Conservation (phyloP, 2,797 vertebrate genomes). For the Sitta carolinensis region DNA sequence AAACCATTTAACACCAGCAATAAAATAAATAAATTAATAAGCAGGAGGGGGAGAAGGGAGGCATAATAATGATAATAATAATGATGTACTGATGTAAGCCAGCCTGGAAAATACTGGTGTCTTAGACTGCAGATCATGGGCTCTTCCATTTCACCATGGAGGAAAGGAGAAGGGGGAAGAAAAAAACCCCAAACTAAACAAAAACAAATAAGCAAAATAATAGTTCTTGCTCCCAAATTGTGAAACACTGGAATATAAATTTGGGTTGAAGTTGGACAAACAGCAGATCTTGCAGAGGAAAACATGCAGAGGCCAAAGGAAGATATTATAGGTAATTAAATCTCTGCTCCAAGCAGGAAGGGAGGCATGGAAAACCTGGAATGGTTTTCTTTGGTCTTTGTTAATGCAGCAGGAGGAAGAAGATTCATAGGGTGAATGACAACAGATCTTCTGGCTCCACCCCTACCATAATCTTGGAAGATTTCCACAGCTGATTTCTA, state of each 20-base stretch:
- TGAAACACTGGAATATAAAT: neutral
- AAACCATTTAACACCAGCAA: constrained; percentile 57
- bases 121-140: neutral
- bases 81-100: neutral
- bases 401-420: neutral
- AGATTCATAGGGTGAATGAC: neutral
- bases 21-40: constrained; percentile 51
- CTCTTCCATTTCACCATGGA: neutral
- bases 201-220: neutral
- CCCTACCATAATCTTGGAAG: neutral
- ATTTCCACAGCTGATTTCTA: neutral
- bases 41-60: neutral
- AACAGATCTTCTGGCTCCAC: neutral
- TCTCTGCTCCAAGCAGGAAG: neutral
- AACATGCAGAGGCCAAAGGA: neutral
- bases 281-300: neutral
- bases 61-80: neutral
- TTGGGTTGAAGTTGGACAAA: neutral
- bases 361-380: neutral
- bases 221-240: neutral
- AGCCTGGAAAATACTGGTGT: neutral
- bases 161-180: fast-evolving
- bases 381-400: neutral
- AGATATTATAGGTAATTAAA: neutral
- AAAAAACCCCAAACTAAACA: neutral